Evolutionary conservation across 2,797 vertebrate genomes (phyloP).

Genomic region (Urosaurus nigricauda): DNA sequence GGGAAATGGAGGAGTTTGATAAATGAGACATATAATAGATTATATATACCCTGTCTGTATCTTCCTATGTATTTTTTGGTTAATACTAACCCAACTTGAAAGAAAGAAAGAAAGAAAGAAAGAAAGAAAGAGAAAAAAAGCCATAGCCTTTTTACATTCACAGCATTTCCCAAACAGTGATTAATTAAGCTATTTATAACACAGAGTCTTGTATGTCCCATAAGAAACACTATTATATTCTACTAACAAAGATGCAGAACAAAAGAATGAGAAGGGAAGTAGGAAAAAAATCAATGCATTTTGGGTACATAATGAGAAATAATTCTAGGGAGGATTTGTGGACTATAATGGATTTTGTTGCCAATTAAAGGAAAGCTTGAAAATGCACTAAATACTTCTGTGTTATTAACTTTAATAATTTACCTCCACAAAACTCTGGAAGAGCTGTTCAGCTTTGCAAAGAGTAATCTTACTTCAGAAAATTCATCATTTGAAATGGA

Average conservation of each 20-base stretch:
- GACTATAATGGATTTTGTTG: conserved; percentile 29
- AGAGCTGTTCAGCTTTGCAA: conserved; percentile 12
- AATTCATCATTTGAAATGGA: conserved; percentile 26
- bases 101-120: not conserved
- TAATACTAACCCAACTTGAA: conserved; percentile 25
- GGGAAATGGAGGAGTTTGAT: conserved; percentile 50
- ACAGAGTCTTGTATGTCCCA: not conserved
- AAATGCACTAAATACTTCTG: conserved; percentile 46
- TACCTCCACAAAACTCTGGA: conserved; percentile 39
- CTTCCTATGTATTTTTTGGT: conserved; percentile 40
- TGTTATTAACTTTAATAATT: conserved; percentile 36
- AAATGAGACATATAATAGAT: conserved; percentile 41
- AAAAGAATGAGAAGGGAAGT: conserved; percentile 48
- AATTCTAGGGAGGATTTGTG: conserved; percentile 15
- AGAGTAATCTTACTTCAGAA: conserved; percentile 26
- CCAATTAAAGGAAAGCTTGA: conserved; percentile 50
- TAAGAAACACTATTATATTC: conserved; percentile 36
- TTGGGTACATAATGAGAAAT: conserved; percentile 16
- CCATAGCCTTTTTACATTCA: conserved; percentile 70
- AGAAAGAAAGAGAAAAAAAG: not conserved
- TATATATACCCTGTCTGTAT: conserved; percentile 60
- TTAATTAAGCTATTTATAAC: conserved; percentile 73
- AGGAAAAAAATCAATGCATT: conserved; percentile 28
- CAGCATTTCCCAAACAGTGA: conserved; percentile 72
- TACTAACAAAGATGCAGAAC: conserved; percentile 44